These are phyloP conservation scores for Hymenopus coronatus DNA, from an alignment of 2,888 invertebrate species.

Conservation along the genomic window DNA sequence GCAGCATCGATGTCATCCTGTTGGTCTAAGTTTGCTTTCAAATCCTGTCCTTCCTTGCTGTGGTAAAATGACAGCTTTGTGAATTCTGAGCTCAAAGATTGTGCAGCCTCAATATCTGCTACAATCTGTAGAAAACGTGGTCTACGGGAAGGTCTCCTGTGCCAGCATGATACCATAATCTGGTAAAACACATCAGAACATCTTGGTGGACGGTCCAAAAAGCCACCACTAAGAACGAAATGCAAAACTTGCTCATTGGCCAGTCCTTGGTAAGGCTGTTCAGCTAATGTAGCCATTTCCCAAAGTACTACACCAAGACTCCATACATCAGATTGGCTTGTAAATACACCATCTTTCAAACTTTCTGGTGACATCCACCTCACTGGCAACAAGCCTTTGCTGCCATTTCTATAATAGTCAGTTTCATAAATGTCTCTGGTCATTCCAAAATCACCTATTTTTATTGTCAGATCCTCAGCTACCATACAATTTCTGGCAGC, in stretches of 20 bases:
- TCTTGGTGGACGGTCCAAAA: constrained; percentile 59
- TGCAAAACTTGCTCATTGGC: constrained; percentile 61
- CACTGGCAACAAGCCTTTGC: constrained; percentile 55
- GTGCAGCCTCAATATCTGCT: constrained; percentile 55
- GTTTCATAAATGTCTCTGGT: constrained; percentile 67
- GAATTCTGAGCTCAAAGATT: constrained; percentile 56
- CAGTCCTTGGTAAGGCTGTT: constrained; percentile 70
- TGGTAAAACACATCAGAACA: constrained; percentile 64
- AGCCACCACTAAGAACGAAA: constrained; percentile 57
- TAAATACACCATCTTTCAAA: constrained; percentile 65
- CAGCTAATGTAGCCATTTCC: constrained; percentile 73
- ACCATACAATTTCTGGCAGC: constrained; percentile 73
- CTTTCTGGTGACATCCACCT: constrained; percentile 74
- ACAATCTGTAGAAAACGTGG: constrained; percentile 64
- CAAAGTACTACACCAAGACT: constrained; percentile 72
- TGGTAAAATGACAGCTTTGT: constrained; percentile 57
- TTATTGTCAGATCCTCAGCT: constrained; percentile 59
- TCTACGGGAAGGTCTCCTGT: constrained; percentile 58
- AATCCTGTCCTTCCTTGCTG: constrained; percentile 32
- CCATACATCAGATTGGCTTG: constrained; percentile 62
- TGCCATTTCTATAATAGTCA: constrained; percentile 60
- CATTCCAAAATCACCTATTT: constrained; percentile 63
- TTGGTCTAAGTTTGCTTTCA: background rate
- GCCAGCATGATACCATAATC: constrained; percentile 68
- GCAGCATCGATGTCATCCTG: background rate